Conservation (phyloP, 2,113 vertebrate genomes). For the Shinisaurus crocodilurus region DNA sequence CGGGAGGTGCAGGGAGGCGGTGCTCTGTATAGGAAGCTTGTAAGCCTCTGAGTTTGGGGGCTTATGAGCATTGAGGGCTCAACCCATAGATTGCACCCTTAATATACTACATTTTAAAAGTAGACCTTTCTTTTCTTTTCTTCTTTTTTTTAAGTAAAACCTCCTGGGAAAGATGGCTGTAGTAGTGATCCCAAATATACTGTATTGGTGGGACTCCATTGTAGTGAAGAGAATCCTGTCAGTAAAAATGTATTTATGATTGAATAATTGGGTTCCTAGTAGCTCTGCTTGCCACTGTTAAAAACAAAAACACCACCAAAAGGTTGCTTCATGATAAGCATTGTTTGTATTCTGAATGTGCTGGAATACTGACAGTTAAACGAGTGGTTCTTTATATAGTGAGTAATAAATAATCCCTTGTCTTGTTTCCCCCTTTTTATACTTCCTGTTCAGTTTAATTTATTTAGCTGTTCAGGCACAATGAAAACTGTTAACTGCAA, state of each 20-base stretch:
- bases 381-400: slow-evolving; percentile 48
- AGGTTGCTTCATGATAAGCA: slow-evolving; percentile 45
- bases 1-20: too few relatives aligned
- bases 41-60: too few relatives aligned
- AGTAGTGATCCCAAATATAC: not conserved
- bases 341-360: slow-evolving; percentile 42
- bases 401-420: slow-evolving; percentile 65
- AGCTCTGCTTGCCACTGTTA: not conserved
- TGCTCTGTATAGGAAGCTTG: too few relatives aligned
- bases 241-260: not conserved
- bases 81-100: too few relatives aligned
- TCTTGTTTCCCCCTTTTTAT: slow-evolving; percentile 40
- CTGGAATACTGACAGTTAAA: slow-evolving; percentile 68
- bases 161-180: not conserved
- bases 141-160: not conserved
- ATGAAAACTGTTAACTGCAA: slow-evolving; percentile 66
- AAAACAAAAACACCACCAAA: slow-evolving; percentile 14
- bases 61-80: too few relatives aligned
- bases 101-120: not conserved
- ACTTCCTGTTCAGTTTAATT: slow-evolving; percentile 69
- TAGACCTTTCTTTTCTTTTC: not conserved
- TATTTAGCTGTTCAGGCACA: slow-evolving; percentile 28
- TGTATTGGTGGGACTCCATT: not conserved
- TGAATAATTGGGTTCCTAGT: not conserved
- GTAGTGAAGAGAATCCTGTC: not conserved